Base-by-base conservation (phyloP, 2,113 vertebrate species). In the Empidonax alnorum region DNA sequence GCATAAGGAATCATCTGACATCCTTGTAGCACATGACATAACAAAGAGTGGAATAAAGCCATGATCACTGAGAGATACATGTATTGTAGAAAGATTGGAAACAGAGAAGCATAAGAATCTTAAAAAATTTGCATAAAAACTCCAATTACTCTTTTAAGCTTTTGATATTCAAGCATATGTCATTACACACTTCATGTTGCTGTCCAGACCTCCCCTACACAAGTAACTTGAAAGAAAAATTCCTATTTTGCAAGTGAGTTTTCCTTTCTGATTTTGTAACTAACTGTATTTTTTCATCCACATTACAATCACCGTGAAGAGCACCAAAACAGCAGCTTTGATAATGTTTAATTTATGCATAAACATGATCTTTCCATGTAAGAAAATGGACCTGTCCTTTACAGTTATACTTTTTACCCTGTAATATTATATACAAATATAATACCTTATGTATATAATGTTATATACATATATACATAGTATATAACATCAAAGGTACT, bases 51-150 rank as follows among this genome's bases (percentile, higher is more conserved):
- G 67, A 77, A 33, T 65, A 80, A 59, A 90, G 22, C 47, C 39
- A 62, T 16, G 37, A 84, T 58, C 55, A 50, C 52, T 44, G 62
- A 79, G 41, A 69, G 30, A 47, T 68, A 37, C 13, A 74, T 78
- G n/a, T 27, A 28, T 41, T 47, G 24, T 3, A 65, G 66, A 87
- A 95, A 79, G n/a, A 75, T 13, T 58, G 12, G 73, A 94, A 47
- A 67, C 50, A 75, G 62, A 89, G 33, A 94, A 89, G 63, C 7
- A 39, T 84, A 94, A 96, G 24, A 22, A 93, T 84, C 47, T 90
- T 72, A 53, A 58, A 81, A 94, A 53, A 33, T 71, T 85, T 96
- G 66, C 62, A 39, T 53, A 84, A 86, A n/a, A 23, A 82, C 58
- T 83, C 68, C 61, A 82, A 46, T 67, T 78, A 90, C 31, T 76